A percentile compares a stretch with the other conserved stretches of the same genome.
Evolutionary conservation across 2,113 vertebrate genomes (phyloP).

Genomic region (Oncorhynchus keta): DNA sequence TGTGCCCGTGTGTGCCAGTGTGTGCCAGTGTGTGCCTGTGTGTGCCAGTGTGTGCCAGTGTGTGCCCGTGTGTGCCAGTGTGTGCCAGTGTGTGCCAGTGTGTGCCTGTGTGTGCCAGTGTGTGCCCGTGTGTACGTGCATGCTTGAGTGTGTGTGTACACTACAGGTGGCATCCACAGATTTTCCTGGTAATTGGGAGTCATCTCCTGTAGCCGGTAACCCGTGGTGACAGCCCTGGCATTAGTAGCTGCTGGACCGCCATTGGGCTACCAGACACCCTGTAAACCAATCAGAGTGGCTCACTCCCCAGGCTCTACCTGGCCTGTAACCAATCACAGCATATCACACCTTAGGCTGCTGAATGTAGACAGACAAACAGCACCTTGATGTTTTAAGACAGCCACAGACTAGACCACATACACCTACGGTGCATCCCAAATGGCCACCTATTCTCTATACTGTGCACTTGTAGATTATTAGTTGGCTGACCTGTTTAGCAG

Average conservation of each 20-base stretch:
- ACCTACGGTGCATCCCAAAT: no score
- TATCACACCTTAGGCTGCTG: no score
- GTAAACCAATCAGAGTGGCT: no score
- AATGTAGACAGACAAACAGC: not conserved
- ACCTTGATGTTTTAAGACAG: slow-evolving; percentile 29
- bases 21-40: slow-evolving; percentile 19
- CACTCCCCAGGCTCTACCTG: no score
- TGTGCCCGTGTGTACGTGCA: not conserved
- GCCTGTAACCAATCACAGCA: no score
- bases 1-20: not conserved
- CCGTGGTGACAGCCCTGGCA: no score
- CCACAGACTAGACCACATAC: not conserved
- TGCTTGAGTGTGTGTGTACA: not conserved
- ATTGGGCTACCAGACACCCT: no score
- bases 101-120: not conserved
- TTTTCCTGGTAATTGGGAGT: no score
- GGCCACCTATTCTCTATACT: not conserved
- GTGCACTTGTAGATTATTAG: not conserved
- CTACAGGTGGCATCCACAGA: not conserved
- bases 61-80: not conserved
- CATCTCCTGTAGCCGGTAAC: no score
- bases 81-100: slow-evolving; percentile 19
- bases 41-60: no score
- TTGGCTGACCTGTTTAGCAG: no score
- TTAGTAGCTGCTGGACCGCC: no score